Conservation (phyloP, 37 sponge, comb jelly and placozoan species). For the Agelas oroides region DNA sequence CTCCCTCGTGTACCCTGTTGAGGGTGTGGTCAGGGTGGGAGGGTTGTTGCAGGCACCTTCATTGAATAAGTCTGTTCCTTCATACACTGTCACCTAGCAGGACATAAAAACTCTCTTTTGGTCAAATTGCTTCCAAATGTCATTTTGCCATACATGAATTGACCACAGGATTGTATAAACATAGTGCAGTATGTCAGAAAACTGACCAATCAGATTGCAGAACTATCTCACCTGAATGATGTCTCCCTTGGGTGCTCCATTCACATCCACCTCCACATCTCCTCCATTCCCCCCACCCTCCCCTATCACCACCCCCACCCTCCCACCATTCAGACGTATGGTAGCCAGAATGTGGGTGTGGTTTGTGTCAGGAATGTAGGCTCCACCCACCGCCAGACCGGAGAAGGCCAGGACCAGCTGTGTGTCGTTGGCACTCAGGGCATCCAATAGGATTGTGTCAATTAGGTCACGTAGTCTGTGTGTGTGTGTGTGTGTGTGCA, state of each 20-base stretch:
- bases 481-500: too few relatives aligned
- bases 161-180: too few relatives aligned
- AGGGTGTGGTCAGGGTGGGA: neutral
- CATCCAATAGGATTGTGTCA: slow-evolving; percentile 15
- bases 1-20: too few relatives aligned
- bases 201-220: neutral
- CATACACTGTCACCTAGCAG: slow-evolving; percentile 32
- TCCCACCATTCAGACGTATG: neutral
- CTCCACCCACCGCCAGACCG: slow-evolving; percentile 32
- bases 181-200: too few relatives aligned
- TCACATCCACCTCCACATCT: neutral
- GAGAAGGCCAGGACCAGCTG: slow-evolving; percentile 21
- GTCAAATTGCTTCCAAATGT: too few relatives aligned
- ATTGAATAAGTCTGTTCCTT: slow-evolving; percentile 11
- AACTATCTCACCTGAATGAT: neutral
- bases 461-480: slow-evolving; percentile 18
- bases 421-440: slow-evolving; percentile 13
- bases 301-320: neutral
- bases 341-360: slow-evolving; percentile 10
- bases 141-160: too few relatives aligned
- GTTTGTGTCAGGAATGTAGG: slow-evolving; percentile 16
- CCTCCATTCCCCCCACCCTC: slow-evolving; percentile 9
- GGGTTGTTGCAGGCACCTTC: neutral
- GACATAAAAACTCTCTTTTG: neutral
- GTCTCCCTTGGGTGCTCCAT: neutral